Evolutionary conservation across 2,113 vertebrate species (phyloP), one percentile per base, ranked within the genome.

Genomic region (Ranitomeya variabilis): DNA sequence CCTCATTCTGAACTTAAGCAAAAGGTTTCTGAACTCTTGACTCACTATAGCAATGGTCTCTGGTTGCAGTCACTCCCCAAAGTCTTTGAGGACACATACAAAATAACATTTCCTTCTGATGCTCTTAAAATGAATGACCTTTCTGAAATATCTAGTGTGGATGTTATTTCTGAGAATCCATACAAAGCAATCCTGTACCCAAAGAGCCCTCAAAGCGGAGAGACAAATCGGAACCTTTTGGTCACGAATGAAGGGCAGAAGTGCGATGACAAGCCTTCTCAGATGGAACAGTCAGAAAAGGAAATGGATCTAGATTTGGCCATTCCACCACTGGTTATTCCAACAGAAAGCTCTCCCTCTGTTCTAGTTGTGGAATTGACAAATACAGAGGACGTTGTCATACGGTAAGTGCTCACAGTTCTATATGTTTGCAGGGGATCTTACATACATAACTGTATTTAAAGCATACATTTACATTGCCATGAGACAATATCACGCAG

Each of bases 61-160:
- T 99, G 98, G 98, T 96, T 95, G 71, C 94, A 96, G 21, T 96
- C 97, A 0, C 93, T 99, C 90, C 97, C 98, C 0, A 96, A 96
- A 91, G 93, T 97, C 62, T 99, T 95, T 84, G 93, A 96, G 92
- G 97, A 97, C 3, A 92, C 93, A 0, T 98, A 96, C 91, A 96
- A 96, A 93, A 90, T 83, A 16, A 93, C 94, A 10, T 95, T 99
- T 86, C 97, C 98, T 0, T 91, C 95, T 79, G 90, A 95, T 2
- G 3, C 95, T 86, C 93, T 98, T 60, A 96, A 97, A 82, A 91
- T 99, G 4, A 93, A 95, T 60, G 83, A 92, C 0, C 93, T 99
- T 66, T 94, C 94, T 7, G 96, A 97, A 86, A 90, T 97, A 0
- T 99, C 97, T 84, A 82, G 89, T 10, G 93, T 99, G 83, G 96